Evolutionary conservation across 2,888 invertebrate species (phyloP), one percentile per base, ranked within the genome.

Genomic region (Dorcus hopei): DNA sequence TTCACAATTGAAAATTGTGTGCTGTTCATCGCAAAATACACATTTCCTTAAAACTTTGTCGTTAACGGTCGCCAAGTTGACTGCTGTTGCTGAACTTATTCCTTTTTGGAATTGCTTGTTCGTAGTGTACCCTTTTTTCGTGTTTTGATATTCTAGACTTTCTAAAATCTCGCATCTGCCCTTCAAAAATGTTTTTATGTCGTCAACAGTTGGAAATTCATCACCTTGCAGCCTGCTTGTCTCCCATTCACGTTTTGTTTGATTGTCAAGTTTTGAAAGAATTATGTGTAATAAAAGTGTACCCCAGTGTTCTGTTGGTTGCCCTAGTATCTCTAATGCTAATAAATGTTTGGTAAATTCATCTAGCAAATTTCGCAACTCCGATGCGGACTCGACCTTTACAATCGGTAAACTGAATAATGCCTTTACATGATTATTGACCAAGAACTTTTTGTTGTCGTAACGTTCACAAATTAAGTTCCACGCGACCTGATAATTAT

Each of bases 401-500:
- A 54, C 47, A 9, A 9, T 2, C 19, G 14, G 51, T 8, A 58
- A 23, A 47, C 50, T 54, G 39, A 58, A 58, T 8, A 61, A n/a
- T 9, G 45, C 54, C 14, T 54, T 49, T 51, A 61, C 19, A 14
- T 61, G 61, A 38, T 58, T 58, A 14, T 61, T 49, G 3, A 61
- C 47, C 38, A 58, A 38, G 14, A 58, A 11, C 1, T 42, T 43
- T 52, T 49, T 49, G 11, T 61, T 58, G 42, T 61, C 54, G 39
- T 54, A 61, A 14, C 58, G 14, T 49, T 61, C 51, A 7, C 47
- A 40, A 16, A 61, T 9, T 7, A 54, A 40, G 38, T 53, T 39
- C 61, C 61, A 61, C 3, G 61, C 54, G 38, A 61, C 23, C 16
- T 38, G 33, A 47, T 58, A 61, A 51, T 58, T 58, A 23, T 9